These are phyloP conservation scores for Drosophila greeni DNA, from an alignment of 2,888 invertebrate species.

Conservation along the genomic window DNA sequence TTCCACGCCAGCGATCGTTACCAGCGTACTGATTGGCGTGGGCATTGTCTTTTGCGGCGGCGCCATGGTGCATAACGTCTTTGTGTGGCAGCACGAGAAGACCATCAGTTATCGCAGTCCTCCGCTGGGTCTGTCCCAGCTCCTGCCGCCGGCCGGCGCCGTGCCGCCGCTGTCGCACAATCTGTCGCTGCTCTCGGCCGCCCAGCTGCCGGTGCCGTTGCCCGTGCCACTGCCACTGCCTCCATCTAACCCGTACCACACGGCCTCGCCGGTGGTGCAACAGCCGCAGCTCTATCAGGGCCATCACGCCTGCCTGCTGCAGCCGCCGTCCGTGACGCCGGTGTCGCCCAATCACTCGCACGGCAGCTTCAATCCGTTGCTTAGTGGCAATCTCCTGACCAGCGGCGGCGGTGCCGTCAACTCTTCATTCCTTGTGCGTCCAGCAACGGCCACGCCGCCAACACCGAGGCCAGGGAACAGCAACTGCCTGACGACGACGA, in stretches of 20 bases:
- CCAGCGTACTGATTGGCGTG: constrained; percentile 92
- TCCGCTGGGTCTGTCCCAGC: constrained; percentile 42
- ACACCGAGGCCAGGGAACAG: constrained; percentile 65
- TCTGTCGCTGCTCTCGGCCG: constrained; percentile 58
- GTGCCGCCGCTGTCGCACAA: constrained; percentile 44
- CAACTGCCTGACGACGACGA: constrained; percentile 40
- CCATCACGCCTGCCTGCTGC: constrained; percentile 56
- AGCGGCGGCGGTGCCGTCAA: constrained; percentile 68
- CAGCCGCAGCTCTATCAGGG: constrained; percentile 47
- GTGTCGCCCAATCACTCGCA: constrained; percentile 79
- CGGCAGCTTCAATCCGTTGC: constrained; percentile 78
- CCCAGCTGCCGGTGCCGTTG: constrained; percentile 46
- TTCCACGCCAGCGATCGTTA: constrained; percentile 93
- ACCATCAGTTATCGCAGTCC: constrained; percentile 85
- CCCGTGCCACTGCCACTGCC: constrained; percentile 43
- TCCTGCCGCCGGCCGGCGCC: constrained; percentile 31
- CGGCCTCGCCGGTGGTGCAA: constrained; percentile 50
- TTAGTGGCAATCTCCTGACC: constrained; percentile 41
- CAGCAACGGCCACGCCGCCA: constrained; percentile 79
- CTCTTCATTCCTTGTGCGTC: constrained; percentile 73
- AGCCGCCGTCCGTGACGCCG: constrained; percentile 78
- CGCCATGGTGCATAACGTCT: constrained; percentile 96
- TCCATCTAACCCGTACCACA: constrained; percentile 40
- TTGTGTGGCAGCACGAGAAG: constrained; percentile 95
- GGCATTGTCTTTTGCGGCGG: constrained; percentile 95